Conservation (phyloP, 1,140 invertebrate genomes). For the Drosophila suzukii region DNA sequence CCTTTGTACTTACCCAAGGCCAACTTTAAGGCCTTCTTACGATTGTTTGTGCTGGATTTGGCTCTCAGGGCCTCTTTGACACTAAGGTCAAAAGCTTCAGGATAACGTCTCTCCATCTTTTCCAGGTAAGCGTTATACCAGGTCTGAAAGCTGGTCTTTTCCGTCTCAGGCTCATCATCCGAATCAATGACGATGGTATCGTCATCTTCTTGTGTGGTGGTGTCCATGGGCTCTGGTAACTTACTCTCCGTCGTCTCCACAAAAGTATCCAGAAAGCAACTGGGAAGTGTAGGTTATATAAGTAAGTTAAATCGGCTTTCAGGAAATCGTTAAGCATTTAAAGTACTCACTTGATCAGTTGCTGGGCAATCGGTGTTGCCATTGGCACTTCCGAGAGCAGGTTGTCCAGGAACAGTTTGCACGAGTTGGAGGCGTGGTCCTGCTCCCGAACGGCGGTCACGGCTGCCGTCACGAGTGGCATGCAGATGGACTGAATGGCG, state of each 20-base stretch:
- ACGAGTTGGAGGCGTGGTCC: slow-evolving; percentile 12
- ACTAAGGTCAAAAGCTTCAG: slow-evolving; percentile 88
- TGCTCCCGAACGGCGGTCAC: slow-evolving; percentile 58
- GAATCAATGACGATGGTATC: slow-evolving; percentile 85
- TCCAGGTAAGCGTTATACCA: slow-evolving; percentile 86
- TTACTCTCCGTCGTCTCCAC: slow-evolving; percentile 15
- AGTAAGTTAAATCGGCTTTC: no score
- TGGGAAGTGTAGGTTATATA: slow-evolving; percentile 61
- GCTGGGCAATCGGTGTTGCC: slow-evolving; percentile 65
- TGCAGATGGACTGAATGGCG: slow-evolving; percentile 61
- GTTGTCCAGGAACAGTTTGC: slow-evolving; percentile 62
- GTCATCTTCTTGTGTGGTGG: slow-evolving; percentile 39
- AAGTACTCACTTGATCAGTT: slow-evolving; percentile 85
- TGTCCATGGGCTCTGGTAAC: slow-evolving; percentile 28
- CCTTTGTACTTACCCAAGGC: slow-evolving; percentile 65
- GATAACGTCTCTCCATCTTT: slow-evolving; percentile 88
- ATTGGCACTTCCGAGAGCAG: slow-evolving; percentile 63
- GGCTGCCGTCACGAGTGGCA: slow-evolving; percentile 57
- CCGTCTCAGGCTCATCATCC: slow-evolving; percentile 55
- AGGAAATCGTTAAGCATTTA: background rate
- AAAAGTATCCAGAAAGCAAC: slow-evolving; percentile 84
- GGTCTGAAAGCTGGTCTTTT: slow-evolving; percentile 56
- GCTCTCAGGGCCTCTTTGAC: slow-evolving; percentile 84
- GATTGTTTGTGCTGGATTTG: slow-evolving; percentile 47
- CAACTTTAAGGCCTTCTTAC: slow-evolving; percentile 64